A percentile compares a stretch with the other conserved stretches of the same genome.
These are phyloP conservation scores for Penaeus indicus DNA, from an alignment of 1,140 invertebrate genomes.

Conservation along the genomic window DNA sequence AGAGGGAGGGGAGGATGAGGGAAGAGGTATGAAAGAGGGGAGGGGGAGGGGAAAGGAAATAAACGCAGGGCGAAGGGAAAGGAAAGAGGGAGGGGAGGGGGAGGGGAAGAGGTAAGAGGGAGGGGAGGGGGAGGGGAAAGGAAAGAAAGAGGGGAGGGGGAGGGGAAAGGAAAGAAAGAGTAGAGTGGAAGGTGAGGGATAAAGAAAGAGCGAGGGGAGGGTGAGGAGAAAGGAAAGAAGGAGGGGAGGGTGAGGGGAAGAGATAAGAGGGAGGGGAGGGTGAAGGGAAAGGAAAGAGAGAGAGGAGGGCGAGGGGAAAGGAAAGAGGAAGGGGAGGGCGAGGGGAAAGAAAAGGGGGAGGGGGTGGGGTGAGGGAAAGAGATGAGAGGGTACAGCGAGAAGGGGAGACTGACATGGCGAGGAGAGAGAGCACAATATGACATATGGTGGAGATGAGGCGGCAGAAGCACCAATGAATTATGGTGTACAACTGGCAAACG, in stretches of 20 bases:
- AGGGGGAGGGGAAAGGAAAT: neutral
- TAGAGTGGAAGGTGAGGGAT: neutral
- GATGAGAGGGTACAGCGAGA: no score
- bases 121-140: neutral
- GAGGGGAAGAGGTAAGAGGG: neutral
- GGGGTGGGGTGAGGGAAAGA: no score
- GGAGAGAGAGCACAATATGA: no score
- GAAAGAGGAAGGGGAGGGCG: neutral
- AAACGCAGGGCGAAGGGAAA: neutral
- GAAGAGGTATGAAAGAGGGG: neutral
- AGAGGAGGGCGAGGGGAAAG: neutral
- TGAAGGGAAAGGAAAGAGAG: neutral
- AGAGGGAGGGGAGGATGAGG: neutral
- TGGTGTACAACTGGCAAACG: no score
- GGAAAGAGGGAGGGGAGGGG: neutral
- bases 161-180: no score
- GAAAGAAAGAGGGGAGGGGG: neutral
- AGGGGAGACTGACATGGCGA: no score
- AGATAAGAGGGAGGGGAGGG: neutral
- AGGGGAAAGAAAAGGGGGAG: no score
- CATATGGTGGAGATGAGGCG: no score
- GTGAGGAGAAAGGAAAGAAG: no score
- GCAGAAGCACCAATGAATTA: no score
- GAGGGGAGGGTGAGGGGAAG: neutral
- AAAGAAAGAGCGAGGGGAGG: no score